Evolutionary conservation across 2,888 invertebrate species (phyloP).

Genomic region (Agelastica alni): DNA sequence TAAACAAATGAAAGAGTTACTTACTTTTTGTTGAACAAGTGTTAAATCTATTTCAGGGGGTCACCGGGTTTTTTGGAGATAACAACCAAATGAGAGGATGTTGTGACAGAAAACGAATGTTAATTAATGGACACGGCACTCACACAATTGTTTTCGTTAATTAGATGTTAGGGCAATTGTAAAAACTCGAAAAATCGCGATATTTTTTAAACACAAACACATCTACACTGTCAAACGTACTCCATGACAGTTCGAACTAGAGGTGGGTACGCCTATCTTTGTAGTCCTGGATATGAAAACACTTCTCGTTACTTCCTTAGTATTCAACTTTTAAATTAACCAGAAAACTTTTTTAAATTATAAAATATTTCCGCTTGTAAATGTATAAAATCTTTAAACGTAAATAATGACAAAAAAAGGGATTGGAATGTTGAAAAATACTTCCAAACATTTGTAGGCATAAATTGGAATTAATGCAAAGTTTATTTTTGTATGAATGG

Average conservation of each 20-base stretch:
- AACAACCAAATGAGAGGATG: conserved; percentile 30
- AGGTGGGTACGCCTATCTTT: conserved; percentile 1
- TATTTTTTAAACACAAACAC: conserved; percentile 53
- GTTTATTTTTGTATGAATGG: too few species aligned
- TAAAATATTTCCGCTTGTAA: too few species aligned
- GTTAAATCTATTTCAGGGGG: conserved; percentile 39
- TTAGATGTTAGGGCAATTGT: conserved; percentile 47
- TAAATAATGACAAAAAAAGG: too few species aligned
- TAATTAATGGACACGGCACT: conserved; percentile 42
- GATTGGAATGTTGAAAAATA: too few species aligned
- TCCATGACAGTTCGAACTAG: conserved; percentile 54
- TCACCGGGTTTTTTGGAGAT: conserved; percentile 36
- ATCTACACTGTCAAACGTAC: conserved; percentile 52
- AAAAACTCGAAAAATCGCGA: conserved; percentile 51
- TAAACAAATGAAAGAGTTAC: conserved; percentile 30
- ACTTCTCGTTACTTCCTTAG: too few species aligned
- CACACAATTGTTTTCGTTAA: conserved; percentile 41
- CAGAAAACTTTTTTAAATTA: too few species aligned
- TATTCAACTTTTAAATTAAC: too few species aligned
- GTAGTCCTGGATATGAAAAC: not conserved
- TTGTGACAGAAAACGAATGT: conserved; percentile 42
- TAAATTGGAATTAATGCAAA: too few species aligned
- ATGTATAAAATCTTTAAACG: too few species aligned
- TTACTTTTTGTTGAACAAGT: conserved; percentile 39
- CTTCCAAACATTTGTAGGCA: too few species aligned